Conservation (phyloP, 2,797 vertebrate species). For the Sylvia borin region DNA sequence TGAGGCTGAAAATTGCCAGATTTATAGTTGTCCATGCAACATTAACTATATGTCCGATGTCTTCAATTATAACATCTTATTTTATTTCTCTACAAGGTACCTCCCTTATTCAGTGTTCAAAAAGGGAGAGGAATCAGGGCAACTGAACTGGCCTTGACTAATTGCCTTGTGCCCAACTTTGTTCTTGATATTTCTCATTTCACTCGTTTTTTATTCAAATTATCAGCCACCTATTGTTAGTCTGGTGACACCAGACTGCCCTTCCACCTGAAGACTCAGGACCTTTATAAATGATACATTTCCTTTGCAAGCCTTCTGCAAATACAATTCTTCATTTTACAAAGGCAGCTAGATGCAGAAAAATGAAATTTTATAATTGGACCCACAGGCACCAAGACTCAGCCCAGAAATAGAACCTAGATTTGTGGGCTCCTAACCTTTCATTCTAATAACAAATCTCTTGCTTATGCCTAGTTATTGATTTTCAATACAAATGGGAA, state of each 20-base stretch:
- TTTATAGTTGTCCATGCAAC: not conserved
- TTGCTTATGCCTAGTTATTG: not conserved
- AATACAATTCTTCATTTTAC: not conserved
- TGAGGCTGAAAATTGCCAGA: not conserved
- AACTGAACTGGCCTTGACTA: not conserved
- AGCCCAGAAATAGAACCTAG: not conserved
- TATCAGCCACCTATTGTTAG: not conserved
- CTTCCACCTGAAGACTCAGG: not conserved
- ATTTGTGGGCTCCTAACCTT: not conserved
- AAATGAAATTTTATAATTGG: not conserved
- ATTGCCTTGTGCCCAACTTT: not conserved
- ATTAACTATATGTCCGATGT: not conserved
- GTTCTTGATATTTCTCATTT: not conserved
- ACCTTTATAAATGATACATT: not conserved
- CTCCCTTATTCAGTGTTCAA: not conserved
- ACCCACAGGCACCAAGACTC: not conserved
- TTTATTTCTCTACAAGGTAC: not conserved
- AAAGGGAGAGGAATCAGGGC: not conserved
- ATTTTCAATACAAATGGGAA: not conserved
- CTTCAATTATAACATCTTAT: not conserved
- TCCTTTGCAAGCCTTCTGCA: not conserved
- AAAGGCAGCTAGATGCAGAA: not conserved
- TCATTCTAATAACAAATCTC: not conserved
- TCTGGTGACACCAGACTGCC: not conserved
- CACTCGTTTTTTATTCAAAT: not conserved